Conservation (phyloP, 2,113 vertebrate genomes). For the Lycaon pictus region DNA sequence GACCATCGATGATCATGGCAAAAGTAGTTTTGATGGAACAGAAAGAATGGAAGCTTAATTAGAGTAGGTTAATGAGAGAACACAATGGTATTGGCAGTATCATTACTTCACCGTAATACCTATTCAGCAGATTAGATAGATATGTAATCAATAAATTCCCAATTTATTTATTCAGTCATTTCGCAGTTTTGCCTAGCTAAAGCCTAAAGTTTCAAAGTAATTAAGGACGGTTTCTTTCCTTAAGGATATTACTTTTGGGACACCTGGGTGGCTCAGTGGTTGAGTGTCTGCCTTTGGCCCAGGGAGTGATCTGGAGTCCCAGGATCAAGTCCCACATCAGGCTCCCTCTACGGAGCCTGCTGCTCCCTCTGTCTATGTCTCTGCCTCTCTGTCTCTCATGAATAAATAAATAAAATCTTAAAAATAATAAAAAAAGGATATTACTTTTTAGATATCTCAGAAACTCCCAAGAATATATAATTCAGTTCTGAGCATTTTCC, state of each 20-base stretch:
- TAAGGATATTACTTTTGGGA: constrained; percentile 18
- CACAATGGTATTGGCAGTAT: not conserved
- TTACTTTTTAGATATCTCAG: not conserved
- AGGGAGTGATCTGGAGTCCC: too few species aligned
- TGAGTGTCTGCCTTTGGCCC: too few species aligned
- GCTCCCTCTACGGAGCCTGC: too few species aligned
- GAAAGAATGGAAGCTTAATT: not conserved
- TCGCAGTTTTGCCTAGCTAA: not conserved
- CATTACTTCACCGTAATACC: not conserved
- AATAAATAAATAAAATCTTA: too few species aligned
- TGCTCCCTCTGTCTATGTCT: too few species aligned
- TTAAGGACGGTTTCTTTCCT: not conserved
- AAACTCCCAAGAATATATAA: not conserved
- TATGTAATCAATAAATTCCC: not conserved
- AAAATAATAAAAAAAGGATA: not conserved
- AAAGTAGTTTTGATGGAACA: not conserved
- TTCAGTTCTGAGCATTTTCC: constrained; percentile 25
- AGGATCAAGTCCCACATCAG: too few species aligned
- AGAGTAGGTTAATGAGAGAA: not conserved
- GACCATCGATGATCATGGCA: not conserved
- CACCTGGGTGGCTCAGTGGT: too few species aligned
- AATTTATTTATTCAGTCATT: not conserved
- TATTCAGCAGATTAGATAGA: constrained; percentile 10
- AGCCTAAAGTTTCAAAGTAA: constrained; percentile 25
- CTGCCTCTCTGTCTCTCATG: too few species aligned